Evolutionary conservation across 2,888 invertebrate species (phyloP).

Genomic region (Camptogramma bilineatum): DNA sequence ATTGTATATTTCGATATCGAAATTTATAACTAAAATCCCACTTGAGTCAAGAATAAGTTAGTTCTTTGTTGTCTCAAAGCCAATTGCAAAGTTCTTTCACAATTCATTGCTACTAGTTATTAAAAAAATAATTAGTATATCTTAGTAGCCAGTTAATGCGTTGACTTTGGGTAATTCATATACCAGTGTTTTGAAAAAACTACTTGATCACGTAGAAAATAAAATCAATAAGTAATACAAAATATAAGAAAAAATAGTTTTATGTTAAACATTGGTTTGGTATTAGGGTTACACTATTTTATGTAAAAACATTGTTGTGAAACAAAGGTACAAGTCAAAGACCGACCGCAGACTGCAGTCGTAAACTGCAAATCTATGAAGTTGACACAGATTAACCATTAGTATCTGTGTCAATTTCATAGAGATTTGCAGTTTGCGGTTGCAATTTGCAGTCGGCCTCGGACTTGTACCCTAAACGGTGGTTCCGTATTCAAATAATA

Average conservation of each 20-base stretch:
- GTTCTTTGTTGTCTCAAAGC: constrained; percentile 3
- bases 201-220: constrained; percentile 12
- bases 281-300: constrained; percentile 50
- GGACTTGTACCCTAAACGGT: too few relatives aligned
- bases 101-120: background rate
- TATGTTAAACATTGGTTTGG: constrained; percentile 59
- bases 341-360: too few relatives aligned
- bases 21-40: background rate
- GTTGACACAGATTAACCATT: too few relatives aligned
- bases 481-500: constrained; percentile 58
- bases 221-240: constrained; percentile 36
- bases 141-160: background rate
- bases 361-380: too few relatives aligned
- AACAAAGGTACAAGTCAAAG: too few relatives aligned
- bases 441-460: too few relatives aligned
- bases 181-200: constrained; percentile 16
- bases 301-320: constrained; percentile 46
- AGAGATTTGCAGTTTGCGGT: too few relatives aligned
- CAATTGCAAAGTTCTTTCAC: background rate
- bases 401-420: too few relatives aligned
- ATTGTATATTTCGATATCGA: background rate
- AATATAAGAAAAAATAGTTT: constrained; percentile 41
- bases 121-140: too few relatives aligned
- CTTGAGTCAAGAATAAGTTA: too few relatives aligned
- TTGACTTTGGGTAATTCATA: background rate